These are phyloP conservation scores for Achatina immaculata DNA, from an alignment of 1,140 invertebrate genomes.

Conservation along the genomic window DNA sequence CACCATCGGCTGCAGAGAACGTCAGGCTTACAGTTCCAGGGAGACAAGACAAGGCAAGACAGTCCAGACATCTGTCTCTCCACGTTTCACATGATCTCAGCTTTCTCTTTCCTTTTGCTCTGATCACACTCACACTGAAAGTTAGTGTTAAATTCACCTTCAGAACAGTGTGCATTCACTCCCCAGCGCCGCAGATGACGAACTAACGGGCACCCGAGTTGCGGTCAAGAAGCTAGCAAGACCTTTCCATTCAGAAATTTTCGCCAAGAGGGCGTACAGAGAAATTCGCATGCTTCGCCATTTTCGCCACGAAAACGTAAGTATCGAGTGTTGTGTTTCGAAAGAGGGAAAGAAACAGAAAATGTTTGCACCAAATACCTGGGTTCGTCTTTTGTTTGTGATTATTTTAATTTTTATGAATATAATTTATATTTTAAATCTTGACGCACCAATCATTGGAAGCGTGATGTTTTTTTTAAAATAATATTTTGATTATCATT, in stretches of 20 bases:
- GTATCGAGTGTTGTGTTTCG: too few relatives aligned
- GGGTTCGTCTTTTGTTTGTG: not conserved
- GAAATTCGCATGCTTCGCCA: constrained; percentile 72
- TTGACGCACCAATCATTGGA: too few relatives aligned
- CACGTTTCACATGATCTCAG: not conserved
- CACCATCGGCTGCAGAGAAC: too few relatives aligned
- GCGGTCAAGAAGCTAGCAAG: constrained; percentile 75
- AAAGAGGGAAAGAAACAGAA: too few relatives aligned
- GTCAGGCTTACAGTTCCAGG: too few relatives aligned
- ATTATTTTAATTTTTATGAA: not conserved
- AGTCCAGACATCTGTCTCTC: not conserved
- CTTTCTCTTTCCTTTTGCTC: constrained; percentile 9
- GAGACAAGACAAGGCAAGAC: not conserved
- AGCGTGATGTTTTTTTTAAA: too few relatives aligned
- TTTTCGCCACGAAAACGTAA: constrained; percentile 74
- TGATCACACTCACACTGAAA: too few relatives aligned
- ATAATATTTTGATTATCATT: too few relatives aligned
- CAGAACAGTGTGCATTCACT: too few relatives aligned
- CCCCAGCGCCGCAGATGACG: constrained; percentile 40
- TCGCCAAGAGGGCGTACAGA: constrained; percentile 73
- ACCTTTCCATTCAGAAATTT: constrained; percentile 73
- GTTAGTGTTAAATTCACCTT: too few relatives aligned
- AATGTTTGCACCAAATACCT: not conserved
- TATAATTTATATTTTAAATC: too few relatives aligned
- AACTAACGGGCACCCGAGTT: constrained; percentile 65